Evolutionary conservation across 2,797 vertebrate species (phyloP).

Genomic region (Hypotaenidia philippensis): DNA sequence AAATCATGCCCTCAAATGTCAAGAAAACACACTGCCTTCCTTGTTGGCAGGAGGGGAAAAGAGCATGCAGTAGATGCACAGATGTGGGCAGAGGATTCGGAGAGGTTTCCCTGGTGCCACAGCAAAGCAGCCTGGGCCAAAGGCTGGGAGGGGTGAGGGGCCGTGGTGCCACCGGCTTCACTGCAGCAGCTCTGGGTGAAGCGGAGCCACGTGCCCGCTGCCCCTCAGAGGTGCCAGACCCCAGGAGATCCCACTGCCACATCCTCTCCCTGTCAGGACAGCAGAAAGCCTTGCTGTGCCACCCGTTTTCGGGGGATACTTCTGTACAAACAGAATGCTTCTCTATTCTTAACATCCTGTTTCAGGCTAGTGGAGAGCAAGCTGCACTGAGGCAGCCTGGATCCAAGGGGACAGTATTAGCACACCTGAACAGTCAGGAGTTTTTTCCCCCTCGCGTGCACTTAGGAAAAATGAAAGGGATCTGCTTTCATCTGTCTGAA

Average conservation of each 20-base stretch:
- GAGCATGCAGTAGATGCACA: not conserved
- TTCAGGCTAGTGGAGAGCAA: not conserved
- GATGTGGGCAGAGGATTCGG: not conserved
- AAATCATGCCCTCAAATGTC: conserved; percentile 52
- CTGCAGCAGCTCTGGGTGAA: not conserved
- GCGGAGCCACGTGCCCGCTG: accelerated
- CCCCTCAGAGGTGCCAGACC: accelerated
- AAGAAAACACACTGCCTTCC: conserved; percentile 52
- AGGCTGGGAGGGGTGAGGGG: not conserved
- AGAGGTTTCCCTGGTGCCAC: accelerated
- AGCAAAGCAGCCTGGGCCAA: not conserved
- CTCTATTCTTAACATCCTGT: not conserved
- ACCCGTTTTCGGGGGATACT: accelerated
- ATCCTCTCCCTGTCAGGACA: not conserved
- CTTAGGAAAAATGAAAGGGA: not conserved
- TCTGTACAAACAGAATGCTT: accelerated
- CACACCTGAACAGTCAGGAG: conserved; percentile 16
- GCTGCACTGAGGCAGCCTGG: not conserved
- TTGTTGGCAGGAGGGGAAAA: not conserved
- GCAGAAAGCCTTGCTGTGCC: accelerated
- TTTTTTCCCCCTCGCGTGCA: not conserved
- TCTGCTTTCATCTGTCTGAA: conserved; percentile 56
- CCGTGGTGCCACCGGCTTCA: no score
- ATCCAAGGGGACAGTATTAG: not conserved
- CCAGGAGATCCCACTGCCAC: accelerated